Evolutionary conservation across 2,797 vertebrate genomes (phyloP).

Genomic region (Garrulus glandarius): DNA sequence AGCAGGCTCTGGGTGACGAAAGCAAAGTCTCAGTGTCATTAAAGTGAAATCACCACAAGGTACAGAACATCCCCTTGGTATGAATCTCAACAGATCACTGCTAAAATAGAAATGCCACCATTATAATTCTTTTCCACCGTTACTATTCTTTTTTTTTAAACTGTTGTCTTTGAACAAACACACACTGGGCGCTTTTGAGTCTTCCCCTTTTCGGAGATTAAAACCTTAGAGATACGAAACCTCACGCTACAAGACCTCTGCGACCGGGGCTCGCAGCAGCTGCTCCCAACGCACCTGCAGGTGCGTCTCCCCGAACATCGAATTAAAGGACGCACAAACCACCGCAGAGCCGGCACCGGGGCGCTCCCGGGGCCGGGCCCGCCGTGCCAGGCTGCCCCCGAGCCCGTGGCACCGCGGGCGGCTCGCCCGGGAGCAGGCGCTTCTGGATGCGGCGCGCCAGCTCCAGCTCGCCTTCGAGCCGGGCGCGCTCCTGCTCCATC

Average conservation of each 20-base stretch:
- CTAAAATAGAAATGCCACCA: not conserved
- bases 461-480: too few relatives aligned
- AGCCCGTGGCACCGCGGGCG: not conserved
- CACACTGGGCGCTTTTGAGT: not conserved
- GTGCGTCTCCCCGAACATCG: not conserved
- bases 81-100: not conserved
- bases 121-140: not conserved
- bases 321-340: accelerated
- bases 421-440: too few relatives aligned
- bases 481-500: too few relatives aligned
- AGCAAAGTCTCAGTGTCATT: not conserved
- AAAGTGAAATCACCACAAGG: not conserved
- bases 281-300: accelerated
- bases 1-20: not conserved
- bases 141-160: too few relatives aligned
- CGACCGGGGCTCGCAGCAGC: not conserved
- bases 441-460: too few relatives aligned
- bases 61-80: not conserved
- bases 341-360: not conserved
- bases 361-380: not conserved
- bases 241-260: not conserved
- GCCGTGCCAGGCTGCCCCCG: not conserved
- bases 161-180: not conserved
- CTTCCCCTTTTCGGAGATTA: not conserved
- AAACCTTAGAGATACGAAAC: not conserved